These are phyloP conservation scores for Thymelicus acteon DNA, from an alignment of 2,888 invertebrate species.

Conservation along the genomic window DNA sequence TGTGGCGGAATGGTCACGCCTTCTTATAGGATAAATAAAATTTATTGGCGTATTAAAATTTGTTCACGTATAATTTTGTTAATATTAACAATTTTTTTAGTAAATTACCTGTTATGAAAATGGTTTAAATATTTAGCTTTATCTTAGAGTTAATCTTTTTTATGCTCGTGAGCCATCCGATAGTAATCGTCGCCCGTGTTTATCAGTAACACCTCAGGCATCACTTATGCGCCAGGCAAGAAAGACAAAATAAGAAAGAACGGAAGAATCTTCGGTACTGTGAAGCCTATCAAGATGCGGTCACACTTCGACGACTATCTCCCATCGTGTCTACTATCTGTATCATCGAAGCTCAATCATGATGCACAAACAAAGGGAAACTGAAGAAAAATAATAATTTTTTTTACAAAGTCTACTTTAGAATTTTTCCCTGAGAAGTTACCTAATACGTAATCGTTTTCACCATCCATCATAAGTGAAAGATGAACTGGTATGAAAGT, in stretches of 20 bases:
- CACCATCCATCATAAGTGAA: constrained; percentile 19
- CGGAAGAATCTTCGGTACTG: too few relatives aligned
- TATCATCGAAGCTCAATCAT: background rate
- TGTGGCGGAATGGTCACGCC: constrained; percentile 17
- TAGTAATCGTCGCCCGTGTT: too few relatives aligned
- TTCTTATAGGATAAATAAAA: constrained; percentile 8
- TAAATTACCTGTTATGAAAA: too few relatives aligned
- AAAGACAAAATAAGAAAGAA: too few relatives aligned
- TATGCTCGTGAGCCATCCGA: too few relatives aligned
- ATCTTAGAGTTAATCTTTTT: too few relatives aligned
- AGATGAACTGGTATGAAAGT: constrained; percentile 9
- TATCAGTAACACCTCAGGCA: too few relatives aligned
- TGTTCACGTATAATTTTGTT: background rate
- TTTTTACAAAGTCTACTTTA: too few relatives aligned
- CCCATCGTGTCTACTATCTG: background rate
- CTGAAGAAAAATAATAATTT: background rate
- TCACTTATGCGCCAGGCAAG: too few relatives aligned
- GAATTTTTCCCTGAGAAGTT: too few relatives aligned
- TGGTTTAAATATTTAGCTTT: too few relatives aligned
- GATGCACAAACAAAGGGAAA: background rate
- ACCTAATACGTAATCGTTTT: constrained; percentile 1
- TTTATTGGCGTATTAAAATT: constrained; percentile 2
- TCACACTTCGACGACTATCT: background rate
- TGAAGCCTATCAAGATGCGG: background rate
- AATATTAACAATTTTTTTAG: too few relatives aligned